phyloP scores from a whole-genome alignment of 2,888 invertebrate species.

The Ceramica pisi region DNA sequence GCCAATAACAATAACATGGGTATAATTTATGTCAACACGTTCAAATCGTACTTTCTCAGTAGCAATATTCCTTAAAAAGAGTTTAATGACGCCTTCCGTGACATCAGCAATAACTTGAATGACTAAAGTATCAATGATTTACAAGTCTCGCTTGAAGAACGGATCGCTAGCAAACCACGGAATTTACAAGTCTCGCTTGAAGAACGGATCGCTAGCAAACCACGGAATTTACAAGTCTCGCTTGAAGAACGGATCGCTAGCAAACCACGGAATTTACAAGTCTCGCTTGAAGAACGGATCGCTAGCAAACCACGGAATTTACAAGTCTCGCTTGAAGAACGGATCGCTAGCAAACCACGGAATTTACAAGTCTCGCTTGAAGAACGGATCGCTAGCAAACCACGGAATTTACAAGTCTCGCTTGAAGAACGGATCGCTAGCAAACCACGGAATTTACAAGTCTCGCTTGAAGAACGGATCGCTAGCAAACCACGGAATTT shows the following conservation, averaged over 20 bases:
- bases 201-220: no score
- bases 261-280: slow-evolving; percentile 22
- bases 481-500: no score
- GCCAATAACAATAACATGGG: background rate
- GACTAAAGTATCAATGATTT: slow-evolving; percentile 34
- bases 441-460: slow-evolving; percentile 20
- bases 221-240: slow-evolving; percentile 24
- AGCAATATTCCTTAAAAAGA: slow-evolving; percentile 4
- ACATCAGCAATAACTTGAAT: slow-evolving; percentile 34
- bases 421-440: no score
- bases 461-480: slow-evolving; percentile 27
- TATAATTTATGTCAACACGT: background rate
- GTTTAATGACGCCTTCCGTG: slow-evolving; percentile 21
- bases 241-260: no score
- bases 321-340: no score
- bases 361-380: no score
- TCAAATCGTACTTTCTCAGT: slow-evolving; percentile 25
- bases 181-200: no score
- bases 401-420: slow-evolving; percentile 24
- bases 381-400: no score
- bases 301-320: slow-evolving; percentile 21
- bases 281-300: no score
- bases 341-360: slow-evolving; percentile 10
- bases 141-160: slow-evolving; percentile 26
- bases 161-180: slow-evolving; percentile 13